These are phyloP conservation scores for Trogon melanurus DNA, from an alignment of 2,113 vertebrate species.

Conservation along the genomic window DNA sequence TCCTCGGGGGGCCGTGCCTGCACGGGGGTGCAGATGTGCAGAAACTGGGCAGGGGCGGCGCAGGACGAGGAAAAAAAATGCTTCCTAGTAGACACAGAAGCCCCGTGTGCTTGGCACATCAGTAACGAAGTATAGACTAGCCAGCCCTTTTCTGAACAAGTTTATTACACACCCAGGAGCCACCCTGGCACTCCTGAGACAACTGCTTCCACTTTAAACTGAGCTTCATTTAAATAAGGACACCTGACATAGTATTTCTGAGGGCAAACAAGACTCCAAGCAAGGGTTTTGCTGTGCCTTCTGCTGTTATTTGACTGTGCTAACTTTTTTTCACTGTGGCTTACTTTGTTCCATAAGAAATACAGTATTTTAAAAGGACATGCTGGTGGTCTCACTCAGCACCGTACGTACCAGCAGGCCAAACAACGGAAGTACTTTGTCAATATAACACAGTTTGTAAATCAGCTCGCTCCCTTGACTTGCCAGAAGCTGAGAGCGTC, in stretches of 20 bases:
- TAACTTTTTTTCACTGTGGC: not conserved
- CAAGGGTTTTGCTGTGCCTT: not conserved
- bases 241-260: not conserved
- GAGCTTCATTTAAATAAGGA: not conserved
- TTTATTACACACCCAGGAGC: not conserved
- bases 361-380: not conserved
- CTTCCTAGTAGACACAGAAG: not conserved
- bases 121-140: not conserved
- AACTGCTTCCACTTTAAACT: not conserved
- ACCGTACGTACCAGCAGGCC: conserved; percentile 54
- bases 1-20: not conserved
- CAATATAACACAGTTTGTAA: conserved; percentile 71
- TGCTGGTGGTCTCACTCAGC: not conserved
- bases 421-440: conserved; percentile 75
- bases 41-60: rapidly evolving
- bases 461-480: conserved; percentile 11
- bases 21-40: rapidly evolving
- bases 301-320: not conserved
- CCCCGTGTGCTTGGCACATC: not conserved
- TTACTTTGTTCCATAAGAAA: not conserved
- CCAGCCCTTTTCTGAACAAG: not conserved
- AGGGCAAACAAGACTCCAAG: conserved; percentile 7
- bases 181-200: not conserved
- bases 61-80: not conserved
- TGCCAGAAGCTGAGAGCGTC: not conserved